Evolutionary conservation across 2,888 invertebrate genomes (phyloP).

Genomic region (Tholera decimalis): DNA sequence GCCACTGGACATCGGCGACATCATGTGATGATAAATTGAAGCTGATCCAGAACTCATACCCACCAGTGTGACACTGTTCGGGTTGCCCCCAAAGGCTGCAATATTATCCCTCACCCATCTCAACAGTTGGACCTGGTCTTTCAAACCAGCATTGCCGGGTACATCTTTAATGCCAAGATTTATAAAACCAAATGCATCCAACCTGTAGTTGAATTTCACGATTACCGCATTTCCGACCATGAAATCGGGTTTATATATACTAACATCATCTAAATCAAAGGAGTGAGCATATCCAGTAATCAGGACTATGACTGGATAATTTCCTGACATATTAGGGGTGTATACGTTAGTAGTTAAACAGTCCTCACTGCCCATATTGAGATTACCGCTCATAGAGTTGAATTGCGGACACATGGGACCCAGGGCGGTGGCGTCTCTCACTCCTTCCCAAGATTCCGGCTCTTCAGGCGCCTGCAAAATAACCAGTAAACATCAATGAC

Average conservation of each 20-base stretch:
- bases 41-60: constrained; percentile 62
- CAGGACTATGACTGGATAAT: constrained; percentile 73
- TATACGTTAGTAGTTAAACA: constrained; percentile 79
- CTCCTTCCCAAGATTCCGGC: constrained; percentile 76
- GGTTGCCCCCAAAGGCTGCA: constrained; percentile 73
- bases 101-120: constrained; percentile 76
- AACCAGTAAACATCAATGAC: background rate
- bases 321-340: constrained; percentile 61
- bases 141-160: constrained; percentile 92
- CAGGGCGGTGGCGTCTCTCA: constrained; percentile 73
- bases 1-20: constrained; percentile 33
- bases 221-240: constrained; percentile 89
- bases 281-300: constrained; percentile 75
- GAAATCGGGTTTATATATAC: constrained; percentile 89
- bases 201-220: constrained; percentile 90
- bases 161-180: constrained; percentile 87
- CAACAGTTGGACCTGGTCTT: constrained; percentile 78
- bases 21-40: constrained; percentile 23
- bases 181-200: constrained; percentile 90
- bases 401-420: constrained; percentile 76
- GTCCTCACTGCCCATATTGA: constrained; percentile 71
- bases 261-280: constrained; percentile 78
- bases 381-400: constrained; percentile 64
- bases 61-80: constrained; percentile 70
- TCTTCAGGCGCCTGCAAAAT: constrained; percentile 73